Evolutionary conservation across 2,888 invertebrate genomes (phyloP).

Genomic region (Protula sp.): DNA sequence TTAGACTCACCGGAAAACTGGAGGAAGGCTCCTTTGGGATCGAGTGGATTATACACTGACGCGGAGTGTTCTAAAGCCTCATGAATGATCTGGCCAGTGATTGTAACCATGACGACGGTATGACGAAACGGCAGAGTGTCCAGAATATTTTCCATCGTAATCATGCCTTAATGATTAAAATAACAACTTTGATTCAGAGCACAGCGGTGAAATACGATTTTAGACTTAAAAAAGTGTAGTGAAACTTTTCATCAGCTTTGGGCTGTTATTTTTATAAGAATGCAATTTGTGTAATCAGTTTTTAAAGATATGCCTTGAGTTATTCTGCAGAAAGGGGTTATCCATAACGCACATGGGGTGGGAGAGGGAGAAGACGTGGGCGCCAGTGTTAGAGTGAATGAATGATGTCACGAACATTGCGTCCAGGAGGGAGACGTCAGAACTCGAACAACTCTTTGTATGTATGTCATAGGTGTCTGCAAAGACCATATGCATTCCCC

Average conservation of each 20-base stretch:
- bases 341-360: no score
- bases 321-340: no score
- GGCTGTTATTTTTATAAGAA: no score
- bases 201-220: not conserved
- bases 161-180: not conserved
- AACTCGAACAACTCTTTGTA: no score
- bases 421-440: no score
- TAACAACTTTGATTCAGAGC: not conserved
- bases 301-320: no score
- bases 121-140: not conserved
- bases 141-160: not conserved
- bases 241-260: no score
- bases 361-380: no score
- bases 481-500: not conserved
- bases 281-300: no score
- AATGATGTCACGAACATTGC: no score
- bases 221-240: not conserved
- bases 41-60: not conserved
- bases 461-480: no score
- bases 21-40: not conserved
- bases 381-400: no score
- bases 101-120: not conserved
- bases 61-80: not conserved
- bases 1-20: not conserved
- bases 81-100: not conserved